Conservation (phyloP, 2,797 vertebrate species). For the Carapus acus region DNA sequence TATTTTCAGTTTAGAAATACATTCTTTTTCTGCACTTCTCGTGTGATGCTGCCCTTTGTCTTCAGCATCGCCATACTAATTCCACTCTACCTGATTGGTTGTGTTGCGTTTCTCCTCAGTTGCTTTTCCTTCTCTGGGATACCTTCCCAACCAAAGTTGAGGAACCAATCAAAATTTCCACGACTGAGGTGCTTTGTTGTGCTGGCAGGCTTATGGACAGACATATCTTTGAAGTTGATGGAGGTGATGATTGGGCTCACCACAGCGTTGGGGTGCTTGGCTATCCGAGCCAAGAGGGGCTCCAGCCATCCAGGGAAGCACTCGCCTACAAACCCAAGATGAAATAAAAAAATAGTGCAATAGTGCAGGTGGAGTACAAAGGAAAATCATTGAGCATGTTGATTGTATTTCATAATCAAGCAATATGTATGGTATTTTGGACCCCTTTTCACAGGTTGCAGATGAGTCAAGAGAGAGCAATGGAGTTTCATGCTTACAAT, state of each 20-base stretch:
- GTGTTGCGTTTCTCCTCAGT: conserved; percentile 74
- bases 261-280: conserved; percentile 70
- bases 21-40: too few relatives aligned
- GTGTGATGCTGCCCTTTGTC: too few relatives aligned
- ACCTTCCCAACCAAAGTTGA: conserved; percentile 79
- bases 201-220: conserved; percentile 71
- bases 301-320: conserved; percentile 87
- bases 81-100: conserved; percentile 80
- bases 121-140: conserved; percentile 64
- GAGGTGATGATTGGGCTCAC: conserved; percentile 77
- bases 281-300: conserved; percentile 79
- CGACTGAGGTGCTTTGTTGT: conserved; percentile 60
- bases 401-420: too few relatives aligned
- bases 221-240: conserved; percentile 74
- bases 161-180: conserved; percentile 81
- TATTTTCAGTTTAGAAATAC: too few relatives aligned
- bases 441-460: too few relatives aligned
- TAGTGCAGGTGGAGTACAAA: too few relatives aligned
- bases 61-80: too few relatives aligned
- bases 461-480: too few relatives aligned
- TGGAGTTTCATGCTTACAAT: too few relatives aligned
- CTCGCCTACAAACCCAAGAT: conserved; percentile 66
- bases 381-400: too few relatives aligned
- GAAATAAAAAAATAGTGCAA: too few relatives aligned
- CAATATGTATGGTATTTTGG: too few relatives aligned